Percentiles rank a stretch among this genome's conserved stretches.
Evolutionary conservation across 2,797 vertebrate genomes (phyloP).

Genomic region (Sebastes trivittatus): DNA sequence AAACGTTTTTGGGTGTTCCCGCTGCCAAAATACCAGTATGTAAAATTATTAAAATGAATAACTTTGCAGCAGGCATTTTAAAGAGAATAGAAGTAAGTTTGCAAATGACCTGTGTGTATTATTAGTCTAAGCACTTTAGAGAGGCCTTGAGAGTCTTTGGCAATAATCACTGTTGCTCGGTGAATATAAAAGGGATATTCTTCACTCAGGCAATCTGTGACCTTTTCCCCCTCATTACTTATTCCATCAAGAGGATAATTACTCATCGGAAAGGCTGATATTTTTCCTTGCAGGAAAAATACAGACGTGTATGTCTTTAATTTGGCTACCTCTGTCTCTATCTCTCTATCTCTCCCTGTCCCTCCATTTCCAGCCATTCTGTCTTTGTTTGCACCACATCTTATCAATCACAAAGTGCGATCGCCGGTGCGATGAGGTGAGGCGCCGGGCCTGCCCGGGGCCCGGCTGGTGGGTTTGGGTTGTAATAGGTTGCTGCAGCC

Average conservation of each 20-base stretch:
- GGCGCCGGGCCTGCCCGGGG: constrained; percentile 39
- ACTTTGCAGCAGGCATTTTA: not conserved
- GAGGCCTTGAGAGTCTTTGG: constrained; percentile 11
- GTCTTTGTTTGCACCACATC: constrained; percentile 60
- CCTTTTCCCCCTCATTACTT: constrained; percentile 55
- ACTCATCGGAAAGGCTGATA: constrained; percentile 29
- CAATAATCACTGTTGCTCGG: not conserved
- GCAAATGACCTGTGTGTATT: not conserved
- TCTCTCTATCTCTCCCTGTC: not conserved
- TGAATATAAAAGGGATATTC: constrained; percentile 28
- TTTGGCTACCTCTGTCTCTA: not conserved
- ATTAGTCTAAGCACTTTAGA: not conserved
- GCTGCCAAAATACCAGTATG: not conserved
- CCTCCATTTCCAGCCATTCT: not conserved
- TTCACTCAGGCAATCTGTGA: constrained; percentile 40
- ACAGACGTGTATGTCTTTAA: constrained; percentile 9
- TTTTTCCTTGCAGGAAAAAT: constrained; percentile 20
- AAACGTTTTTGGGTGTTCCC: not conserved
- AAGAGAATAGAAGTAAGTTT: not conserved
- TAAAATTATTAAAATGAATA: not conserved
- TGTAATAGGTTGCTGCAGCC: constrained; percentile 74
- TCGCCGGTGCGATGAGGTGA: constrained; percentile 44
- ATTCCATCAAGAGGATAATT: constrained; percentile 70
- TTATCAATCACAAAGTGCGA: constrained; percentile 73
- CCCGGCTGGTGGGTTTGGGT: constrained; percentile 53